A percentile compares a stretch with the other conserved stretches of the same genome.
These are phyloP conservation scores for Hypomecis atomaria DNA, from an alignment of 2,888 invertebrate species.

Conservation along the genomic window DNA sequence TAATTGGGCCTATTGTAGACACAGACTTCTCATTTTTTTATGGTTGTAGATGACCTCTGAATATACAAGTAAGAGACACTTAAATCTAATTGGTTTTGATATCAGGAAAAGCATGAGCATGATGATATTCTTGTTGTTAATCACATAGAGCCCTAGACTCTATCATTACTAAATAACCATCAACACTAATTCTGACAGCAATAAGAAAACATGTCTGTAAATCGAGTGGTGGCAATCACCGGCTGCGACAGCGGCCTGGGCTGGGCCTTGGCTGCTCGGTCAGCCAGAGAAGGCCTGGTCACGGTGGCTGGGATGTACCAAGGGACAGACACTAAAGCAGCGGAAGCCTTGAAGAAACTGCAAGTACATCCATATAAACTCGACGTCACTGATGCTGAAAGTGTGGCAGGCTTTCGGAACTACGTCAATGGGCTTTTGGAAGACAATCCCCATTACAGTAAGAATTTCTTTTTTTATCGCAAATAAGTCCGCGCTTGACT, in stretches of 20 bases:
- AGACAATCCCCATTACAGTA: slow-evolving; percentile 80
- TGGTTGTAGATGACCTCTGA: no score
- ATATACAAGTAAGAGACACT: no score
- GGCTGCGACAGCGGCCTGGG: slow-evolving; percentile 96
- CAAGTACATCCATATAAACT: slow-evolving; percentile 82
- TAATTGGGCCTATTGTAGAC: no score
- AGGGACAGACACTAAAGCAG: slow-evolving; percentile 81
- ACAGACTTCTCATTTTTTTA: no score
- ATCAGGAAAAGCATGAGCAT: no score
- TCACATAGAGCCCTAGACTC: not conserved
- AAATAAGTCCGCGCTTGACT: no score
- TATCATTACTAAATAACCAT: not conserved
- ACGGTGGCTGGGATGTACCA: slow-evolving; percentile 92
- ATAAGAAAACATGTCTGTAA: slow-evolving; percentile 52
- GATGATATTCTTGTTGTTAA: no score
- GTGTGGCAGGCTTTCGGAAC: slow-evolving; percentile 79
- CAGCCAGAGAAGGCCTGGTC: slow-evolving; percentile 86
- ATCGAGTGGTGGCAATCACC: slow-evolving; percentile 87
- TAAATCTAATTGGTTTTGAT: no score
- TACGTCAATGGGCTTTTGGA: slow-evolving; percentile 75
- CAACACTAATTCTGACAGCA: not conserved
- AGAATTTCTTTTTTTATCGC: slow-evolving; percentile 49
- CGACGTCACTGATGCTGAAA: slow-evolving; percentile 87
- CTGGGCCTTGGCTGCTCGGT: slow-evolving; percentile 87
- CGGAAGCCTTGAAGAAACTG: slow-evolving; percentile 72